Conservation (phyloP, 1,140 invertebrate species). For the Nylanderia fulva region DNA sequence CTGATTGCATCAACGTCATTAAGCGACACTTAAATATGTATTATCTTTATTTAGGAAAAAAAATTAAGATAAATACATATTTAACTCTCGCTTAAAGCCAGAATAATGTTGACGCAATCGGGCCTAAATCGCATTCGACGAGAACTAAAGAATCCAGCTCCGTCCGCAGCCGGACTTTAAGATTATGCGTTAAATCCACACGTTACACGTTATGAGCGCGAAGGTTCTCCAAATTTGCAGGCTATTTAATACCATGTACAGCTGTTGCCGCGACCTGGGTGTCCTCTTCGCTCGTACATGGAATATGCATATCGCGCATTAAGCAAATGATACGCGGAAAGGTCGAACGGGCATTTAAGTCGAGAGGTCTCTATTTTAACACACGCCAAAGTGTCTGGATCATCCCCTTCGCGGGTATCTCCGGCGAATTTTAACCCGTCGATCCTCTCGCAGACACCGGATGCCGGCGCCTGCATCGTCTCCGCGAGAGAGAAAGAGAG, state of each 20-base stretch:
- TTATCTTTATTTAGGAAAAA: too few species aligned
- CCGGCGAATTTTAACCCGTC: not conserved
- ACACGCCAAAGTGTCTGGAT: too few species aligned
- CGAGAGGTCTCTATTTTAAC: not conserved
- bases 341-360: not conserved
- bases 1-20: too few species aligned
- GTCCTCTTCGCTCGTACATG: not conserved
- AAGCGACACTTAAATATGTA: too few species aligned
- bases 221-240: conserved; percentile 14
- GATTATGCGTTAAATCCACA: conserved; percentile 30
- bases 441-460: not conserved
- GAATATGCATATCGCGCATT: not conserved
- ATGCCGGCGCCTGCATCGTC: not conserved
- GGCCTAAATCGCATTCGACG: too few species aligned
- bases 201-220: not conserved
- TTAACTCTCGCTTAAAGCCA: not conserved
- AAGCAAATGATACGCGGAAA: not conserved
- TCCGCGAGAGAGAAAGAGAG: not conserved
- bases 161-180: not conserved
- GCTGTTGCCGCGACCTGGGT: not conserved
- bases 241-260: conserved; percentile 21
- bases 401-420: not conserved
- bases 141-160: too few species aligned
- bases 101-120: too few species aligned
- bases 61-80: too few species aligned